phyloP scores from a whole-genome alignment of 2,888 invertebrate species.

The Pilophorus perplexus region DNA sequence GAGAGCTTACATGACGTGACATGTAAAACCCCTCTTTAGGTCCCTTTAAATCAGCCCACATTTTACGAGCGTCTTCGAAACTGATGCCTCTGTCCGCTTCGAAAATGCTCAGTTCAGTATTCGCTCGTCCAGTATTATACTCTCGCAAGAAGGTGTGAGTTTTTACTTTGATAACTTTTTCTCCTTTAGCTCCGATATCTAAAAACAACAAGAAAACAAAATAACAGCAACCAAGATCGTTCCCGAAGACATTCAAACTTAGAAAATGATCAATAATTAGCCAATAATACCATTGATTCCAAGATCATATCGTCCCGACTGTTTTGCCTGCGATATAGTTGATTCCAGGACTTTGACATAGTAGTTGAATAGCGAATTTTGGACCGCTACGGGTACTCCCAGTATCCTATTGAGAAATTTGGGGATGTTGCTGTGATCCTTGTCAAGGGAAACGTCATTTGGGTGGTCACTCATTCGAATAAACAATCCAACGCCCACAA shows the following conservation, averaged over 20 bases:
- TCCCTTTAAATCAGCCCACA: conserved; percentile 70
- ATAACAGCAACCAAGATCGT: no score
- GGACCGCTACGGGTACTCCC: conserved; percentile 95
- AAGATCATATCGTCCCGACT: conserved; percentile 92
- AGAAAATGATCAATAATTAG: no score
- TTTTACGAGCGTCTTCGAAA: conserved; percentile 84
- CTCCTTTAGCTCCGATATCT: conserved; percentile 91
- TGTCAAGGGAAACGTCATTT: conserved; percentile 77
- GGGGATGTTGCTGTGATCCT: conserved; percentile 95
- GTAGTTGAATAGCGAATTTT: conserved; percentile 95
- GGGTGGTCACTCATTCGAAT: conserved; percentile 79
- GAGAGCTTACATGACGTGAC: conserved; percentile 64
- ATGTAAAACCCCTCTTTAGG: conserved; percentile 89
- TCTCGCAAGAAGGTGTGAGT: conserved; percentile 79
- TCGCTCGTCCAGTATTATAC: conserved; percentile 88
- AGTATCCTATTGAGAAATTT: conserved; percentile 97
- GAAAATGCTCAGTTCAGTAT: conserved; percentile 89
- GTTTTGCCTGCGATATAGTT: conserved; percentile 88
- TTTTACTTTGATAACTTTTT: conserved; percentile 80
- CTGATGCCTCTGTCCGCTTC: conserved; percentile 90
- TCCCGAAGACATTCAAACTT: no score
- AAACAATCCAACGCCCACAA: conserved; percentile 93
- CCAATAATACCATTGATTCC: conserved; percentile 66
- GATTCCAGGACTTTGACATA: conserved; percentile 93
- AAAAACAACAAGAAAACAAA: no score